Conservation (phyloP, 2,888 invertebrate genomes). For the Agriopis marginaria region DNA sequence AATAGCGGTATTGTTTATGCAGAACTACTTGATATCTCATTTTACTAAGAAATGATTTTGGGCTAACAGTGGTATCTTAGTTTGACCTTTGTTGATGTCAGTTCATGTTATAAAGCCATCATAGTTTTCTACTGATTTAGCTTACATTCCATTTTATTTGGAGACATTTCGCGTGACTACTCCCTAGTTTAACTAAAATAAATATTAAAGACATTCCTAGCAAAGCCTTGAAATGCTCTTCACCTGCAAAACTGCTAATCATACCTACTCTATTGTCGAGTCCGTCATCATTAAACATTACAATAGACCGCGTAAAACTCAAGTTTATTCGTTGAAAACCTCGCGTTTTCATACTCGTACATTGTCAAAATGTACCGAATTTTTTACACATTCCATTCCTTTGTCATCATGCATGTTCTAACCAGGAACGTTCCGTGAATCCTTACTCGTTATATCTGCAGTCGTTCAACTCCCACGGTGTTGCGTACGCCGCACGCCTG, state of each 20-base stretch:
- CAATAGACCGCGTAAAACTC: background rate
- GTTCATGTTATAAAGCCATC: no score
- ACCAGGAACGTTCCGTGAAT: slow-evolving; percentile 31
- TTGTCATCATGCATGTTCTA: background rate
- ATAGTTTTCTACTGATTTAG: background rate
- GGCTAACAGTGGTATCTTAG: background rate
- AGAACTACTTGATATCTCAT: background rate
- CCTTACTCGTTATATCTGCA: slow-evolving; percentile 23
- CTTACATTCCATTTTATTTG: background rate
- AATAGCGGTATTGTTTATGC: slow-evolving; percentile 3
- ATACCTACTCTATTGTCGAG: background rate
- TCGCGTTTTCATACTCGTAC: background rate
- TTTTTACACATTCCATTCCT: slow-evolving; percentile 1
- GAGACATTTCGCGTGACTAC: background rate
- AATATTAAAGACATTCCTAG: background rate
- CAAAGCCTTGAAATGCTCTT: background rate
- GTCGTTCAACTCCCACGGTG: slow-evolving; percentile 28
- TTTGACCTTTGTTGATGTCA: background rate
- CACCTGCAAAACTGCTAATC: background rate
- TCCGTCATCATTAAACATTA: background rate
- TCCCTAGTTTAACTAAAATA: background rate
- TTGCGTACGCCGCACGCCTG: slow-evolving; percentile 21
- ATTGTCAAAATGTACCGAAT: slow-evolving; percentile 5
- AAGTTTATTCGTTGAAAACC: background rate
- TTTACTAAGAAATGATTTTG: background rate